These are phyloP conservation scores for Stenodema calcarata DNA, from an alignment of 2,888 invertebrate species.

Conservation along the genomic window DNA sequence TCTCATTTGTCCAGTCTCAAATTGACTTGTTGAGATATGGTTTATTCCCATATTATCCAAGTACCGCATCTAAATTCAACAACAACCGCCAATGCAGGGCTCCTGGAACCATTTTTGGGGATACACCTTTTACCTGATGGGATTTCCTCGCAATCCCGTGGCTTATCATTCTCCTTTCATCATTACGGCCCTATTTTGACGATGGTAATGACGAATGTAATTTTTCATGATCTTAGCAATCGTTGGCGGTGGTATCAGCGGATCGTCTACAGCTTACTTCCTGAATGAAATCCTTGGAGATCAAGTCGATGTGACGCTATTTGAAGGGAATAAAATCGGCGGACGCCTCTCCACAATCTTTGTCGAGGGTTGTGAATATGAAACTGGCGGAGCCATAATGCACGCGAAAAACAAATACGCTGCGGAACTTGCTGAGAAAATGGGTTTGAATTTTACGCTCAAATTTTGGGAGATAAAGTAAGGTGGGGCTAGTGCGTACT, in stretches of 20 bases:
- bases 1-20: too few species aligned
- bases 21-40: too few species aligned
- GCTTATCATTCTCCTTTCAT: too few species aligned
- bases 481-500: neutral
- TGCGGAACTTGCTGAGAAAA: conserved; percentile 64
- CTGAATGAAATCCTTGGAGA: conserved; percentile 62
- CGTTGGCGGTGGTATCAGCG: conserved; percentile 70
- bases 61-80: too few species aligned
- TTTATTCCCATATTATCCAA: too few species aligned
- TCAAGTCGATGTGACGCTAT: conserved; percentile 65
- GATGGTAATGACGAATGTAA: neutral
- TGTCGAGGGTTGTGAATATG: conserved; percentile 65
- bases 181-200: too few species aligned
- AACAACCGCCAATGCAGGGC: too few species aligned
- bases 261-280: conserved; percentile 67
- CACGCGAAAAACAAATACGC: conserved; percentile 68
- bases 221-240: conserved; percentile 62
- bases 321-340: conserved; percentile 66
- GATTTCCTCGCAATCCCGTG: too few species aligned
- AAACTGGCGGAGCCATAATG: conserved; percentile 69
- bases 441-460: conserved; percentile 62
- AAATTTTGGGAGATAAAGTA: neutral
- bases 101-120: too few species aligned
- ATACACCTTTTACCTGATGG: too few species aligned
- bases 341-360: conserved; percentile 66